Conservation (phyloP, 2,888 invertebrate genomes). For the Drosophila sordidula region DNA sequence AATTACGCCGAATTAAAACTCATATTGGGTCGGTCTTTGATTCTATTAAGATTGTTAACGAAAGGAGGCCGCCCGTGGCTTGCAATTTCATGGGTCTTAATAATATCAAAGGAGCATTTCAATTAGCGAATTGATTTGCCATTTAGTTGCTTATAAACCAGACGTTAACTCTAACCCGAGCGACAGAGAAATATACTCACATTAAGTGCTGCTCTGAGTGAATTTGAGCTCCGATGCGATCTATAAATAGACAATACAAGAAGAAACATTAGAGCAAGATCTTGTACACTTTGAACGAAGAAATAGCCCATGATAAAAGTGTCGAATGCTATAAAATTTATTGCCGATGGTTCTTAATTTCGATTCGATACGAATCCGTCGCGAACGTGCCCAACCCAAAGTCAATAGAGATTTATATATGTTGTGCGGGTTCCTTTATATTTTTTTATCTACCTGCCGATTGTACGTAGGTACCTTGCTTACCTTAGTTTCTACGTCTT, state of each 20-base stretch:
- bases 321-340: constrained; percentile 81
- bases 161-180: neutral
- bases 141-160: constrained; percentile 2
- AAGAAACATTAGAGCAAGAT: constrained; percentile 25
- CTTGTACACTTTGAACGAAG: constrained; percentile 3
- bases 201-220: constrained; percentile 29
- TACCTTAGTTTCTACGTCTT: constrained; percentile 36
- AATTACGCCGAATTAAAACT: constrained; percentile 75
- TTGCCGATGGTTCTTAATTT: constrained; percentile 64
- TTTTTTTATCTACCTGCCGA: constrained; percentile 46
- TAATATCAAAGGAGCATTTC: constrained; percentile 69
- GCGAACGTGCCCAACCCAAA: constrained; percentile 37
- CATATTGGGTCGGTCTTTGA: constrained; percentile 73
- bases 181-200: constrained; percentile 39
- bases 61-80: constrained; percentile 25
- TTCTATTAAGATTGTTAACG: constrained; percentile 76
- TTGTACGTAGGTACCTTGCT: neutral
- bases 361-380: constrained; percentile 51
- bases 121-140: constrained; percentile 72
- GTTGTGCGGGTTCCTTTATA: constrained; percentile 18
- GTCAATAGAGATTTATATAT: constrained; percentile 32
- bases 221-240: constrained; percentile 33
- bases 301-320: constrained; percentile 70
- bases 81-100: constrained; percentile 54
- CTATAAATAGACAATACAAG: constrained; percentile 27